A percentile compares a stretch with the other conserved stretches of the same genome.
These are phyloP conservation scores for Bombus sibiricus DNA, from an alignment of 1,140 invertebrate genomes.

Conservation along the genomic window DNA sequence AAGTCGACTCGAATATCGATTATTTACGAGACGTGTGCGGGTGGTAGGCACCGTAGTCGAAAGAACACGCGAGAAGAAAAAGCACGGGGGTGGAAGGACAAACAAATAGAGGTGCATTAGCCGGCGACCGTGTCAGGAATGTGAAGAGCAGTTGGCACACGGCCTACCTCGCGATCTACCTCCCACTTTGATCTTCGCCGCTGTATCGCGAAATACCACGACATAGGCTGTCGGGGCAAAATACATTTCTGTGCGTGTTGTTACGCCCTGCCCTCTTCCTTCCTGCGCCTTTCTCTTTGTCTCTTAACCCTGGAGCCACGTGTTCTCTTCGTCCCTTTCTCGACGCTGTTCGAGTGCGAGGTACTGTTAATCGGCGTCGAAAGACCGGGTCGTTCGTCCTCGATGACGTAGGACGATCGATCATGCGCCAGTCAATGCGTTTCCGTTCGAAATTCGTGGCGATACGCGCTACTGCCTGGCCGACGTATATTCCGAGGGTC, in stretches of 20 bases:
- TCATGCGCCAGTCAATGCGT: conserved; percentile 19
- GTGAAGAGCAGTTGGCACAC: conserved; percentile 24
- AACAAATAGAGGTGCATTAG: conserved; percentile 55
- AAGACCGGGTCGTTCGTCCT: not conserved
- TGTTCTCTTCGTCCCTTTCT: not conserved
- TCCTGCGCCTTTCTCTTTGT: not conserved
- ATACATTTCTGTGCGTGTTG: conserved; percentile 18
- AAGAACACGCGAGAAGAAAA: not conserved
- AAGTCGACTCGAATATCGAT: conserved; percentile 53
- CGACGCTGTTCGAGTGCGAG: too few species aligned
- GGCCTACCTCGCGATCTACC: conserved; percentile 16
- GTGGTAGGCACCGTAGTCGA: not conserved
- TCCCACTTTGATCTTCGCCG: conserved; percentile 57
- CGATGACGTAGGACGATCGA: conserved; percentile 36
- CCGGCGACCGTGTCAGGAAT: conserved; percentile 47
- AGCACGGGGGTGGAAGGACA: not conserved
- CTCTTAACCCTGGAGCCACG: not conserved
- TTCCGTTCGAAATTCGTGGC: conserved; percentile 44
- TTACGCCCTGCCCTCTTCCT: conserved; percentile 9
- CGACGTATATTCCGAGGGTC: not conserved
- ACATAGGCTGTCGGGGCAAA: not conserved
- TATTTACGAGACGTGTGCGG: conserved; percentile 31
- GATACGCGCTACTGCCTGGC: not conserved
- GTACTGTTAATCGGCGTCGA: conserved; percentile 29
- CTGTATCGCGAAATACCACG: conserved; percentile 28